Base-by-base conservation (phyloP, 1,140 invertebrate species). In the Varroa destructor region DNA sequence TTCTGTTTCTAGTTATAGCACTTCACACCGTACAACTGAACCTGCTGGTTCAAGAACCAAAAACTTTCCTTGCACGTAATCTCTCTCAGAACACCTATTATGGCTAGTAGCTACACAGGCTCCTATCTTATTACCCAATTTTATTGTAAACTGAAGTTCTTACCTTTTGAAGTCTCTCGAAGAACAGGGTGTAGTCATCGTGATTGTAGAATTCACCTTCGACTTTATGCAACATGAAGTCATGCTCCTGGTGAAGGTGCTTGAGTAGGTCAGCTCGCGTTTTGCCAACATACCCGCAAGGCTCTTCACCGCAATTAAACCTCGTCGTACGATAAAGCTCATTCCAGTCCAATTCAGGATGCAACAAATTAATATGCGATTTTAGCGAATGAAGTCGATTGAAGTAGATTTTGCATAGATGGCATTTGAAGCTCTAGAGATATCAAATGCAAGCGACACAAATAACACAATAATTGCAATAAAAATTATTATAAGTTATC, bases 301-400 rank as follows among this genome's bases (percentile, higher is more conserved):
- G 40, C 36, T 37, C 61, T 40, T 67, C 61, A 4, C 61, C 61
- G 8, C 61, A 67, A 14, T 67, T 67, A 37, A 67, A 67, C 12
- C 12, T 67, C 12, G 61, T 67, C 12, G 61, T 67, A 1, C 61
- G 10, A 37, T 67, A 67, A 10, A 67, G 61, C 12, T 67, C 61
- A 67, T 67, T 67, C 61, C 61, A 67, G 8, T 67, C 61, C 61
- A 67, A 46, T 46, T 67, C 61, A 12, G 61, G 61, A 46, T 67
- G 61, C 40, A 43, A 43, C 40, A 46, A 14, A 14, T 40, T 43
- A 43, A 67, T 67, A 8, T 67, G 61, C 12, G 61, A 67, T 40
- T 67, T 67, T 2, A 67, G 61, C 12, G 61, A 43, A 46, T 67
- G 61, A 12, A 67, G 61, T 37, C 61, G 14, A 46, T 40, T 67